Conservation (phyloP, 2,113 vertebrate genomes). For the Peucedramus taeniatus region DNA sequence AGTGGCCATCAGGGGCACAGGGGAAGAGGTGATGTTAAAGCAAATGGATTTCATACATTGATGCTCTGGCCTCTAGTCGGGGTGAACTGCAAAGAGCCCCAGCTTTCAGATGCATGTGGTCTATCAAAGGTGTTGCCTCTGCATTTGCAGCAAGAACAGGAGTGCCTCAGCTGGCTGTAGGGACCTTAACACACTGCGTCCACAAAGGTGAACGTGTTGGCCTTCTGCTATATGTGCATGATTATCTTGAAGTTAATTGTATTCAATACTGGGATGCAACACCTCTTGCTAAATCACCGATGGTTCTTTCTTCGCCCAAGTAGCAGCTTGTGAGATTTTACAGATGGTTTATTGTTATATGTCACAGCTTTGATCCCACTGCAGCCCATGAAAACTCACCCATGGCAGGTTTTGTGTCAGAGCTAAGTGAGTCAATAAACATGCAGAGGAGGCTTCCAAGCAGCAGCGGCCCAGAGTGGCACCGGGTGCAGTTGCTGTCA, state of each 20-base stretch:
- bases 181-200: background rate
- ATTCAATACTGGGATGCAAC: background rate
- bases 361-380: background rate
- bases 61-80: background rate
- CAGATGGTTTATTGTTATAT: background rate
- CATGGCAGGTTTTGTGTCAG: background rate
- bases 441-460: background rate
- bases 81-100: background rate
- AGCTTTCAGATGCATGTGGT: background rate
- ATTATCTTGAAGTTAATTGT: background rate
- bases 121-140: background rate
- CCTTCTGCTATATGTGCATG: background rate
- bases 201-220: background rate
- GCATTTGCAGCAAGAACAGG: background rate
- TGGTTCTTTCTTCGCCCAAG: background rate
- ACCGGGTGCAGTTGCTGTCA: background rate
- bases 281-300: background rate
- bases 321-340: background rate
- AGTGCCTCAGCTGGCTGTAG: background rate
- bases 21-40: background rate
- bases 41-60: background rate
- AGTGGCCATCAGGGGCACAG: rapidly evolving
- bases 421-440: background rate
- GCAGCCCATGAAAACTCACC: background rate
- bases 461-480: background rate